Percentiles rank a stretch among this genome's conserved stretches.
Evolutionary conservation across 2,888 invertebrate species (phyloP).

Genomic region (Acronicta psi): DNA sequence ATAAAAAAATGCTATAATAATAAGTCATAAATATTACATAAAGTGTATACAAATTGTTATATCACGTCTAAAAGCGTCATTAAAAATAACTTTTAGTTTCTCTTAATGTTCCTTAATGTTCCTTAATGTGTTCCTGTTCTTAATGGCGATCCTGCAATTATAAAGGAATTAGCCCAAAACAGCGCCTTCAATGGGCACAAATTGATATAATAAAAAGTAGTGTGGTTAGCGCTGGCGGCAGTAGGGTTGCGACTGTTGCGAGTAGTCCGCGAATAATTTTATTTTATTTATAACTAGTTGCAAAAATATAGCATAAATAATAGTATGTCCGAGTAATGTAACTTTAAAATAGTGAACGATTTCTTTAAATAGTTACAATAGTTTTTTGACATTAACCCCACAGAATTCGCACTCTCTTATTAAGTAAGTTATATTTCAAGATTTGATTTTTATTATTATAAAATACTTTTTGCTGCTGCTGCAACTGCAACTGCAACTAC

Average conservation of each 20-base stretch:
- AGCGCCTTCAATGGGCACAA: constrained; percentile 86
- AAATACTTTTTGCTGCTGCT: too few species aligned
- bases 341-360: too few species aligned
- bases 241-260: constrained; percentile 66
- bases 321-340: too few species aligned
- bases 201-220: constrained; percentile 89
- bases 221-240: constrained; percentile 69
- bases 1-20: constrained; percentile 28
- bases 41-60: constrained; percentile 60
- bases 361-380: too few species aligned
- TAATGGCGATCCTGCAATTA: constrained; percentile 86
- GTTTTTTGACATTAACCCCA: too few species aligned
- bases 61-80: constrained; percentile 67
- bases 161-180: constrained; percentile 87
- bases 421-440: too few species aligned
- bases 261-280: background rate
- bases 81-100: constrained; percentile 72
- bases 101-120: constrained; percentile 77
- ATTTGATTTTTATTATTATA: too few species aligned
- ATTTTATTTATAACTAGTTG: background rate
- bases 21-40: constrained; percentile 50
- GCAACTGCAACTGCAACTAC: too few species aligned
- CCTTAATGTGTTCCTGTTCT: too few species aligned
- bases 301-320: too few species aligned
- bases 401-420: too few species aligned